These are phyloP conservation scores for Malacoraja senta DNA, from an alignment of 2,797 vertebrate species.

Conservation along the genomic window DNA sequence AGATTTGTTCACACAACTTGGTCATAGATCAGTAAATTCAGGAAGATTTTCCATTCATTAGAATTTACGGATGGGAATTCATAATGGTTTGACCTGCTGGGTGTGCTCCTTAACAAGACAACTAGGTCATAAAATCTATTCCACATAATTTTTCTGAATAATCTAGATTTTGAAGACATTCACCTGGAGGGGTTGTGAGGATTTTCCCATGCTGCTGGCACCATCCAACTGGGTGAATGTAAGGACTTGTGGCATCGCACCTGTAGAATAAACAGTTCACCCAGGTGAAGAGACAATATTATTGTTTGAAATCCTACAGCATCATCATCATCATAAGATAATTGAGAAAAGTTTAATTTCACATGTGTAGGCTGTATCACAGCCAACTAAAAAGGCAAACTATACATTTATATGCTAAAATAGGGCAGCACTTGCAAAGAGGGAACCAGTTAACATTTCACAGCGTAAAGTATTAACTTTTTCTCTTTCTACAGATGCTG, in stretches of 20 bases:
- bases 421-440: too few species aligned
- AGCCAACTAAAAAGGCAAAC: background rate
- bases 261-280: conserved; percentile 48
- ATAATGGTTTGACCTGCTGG: background rate
- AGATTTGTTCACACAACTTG: background rate
- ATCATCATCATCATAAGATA: background rate
- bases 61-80: background rate
- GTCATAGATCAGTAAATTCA: background rate
- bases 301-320: background rate
- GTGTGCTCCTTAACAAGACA: background rate
- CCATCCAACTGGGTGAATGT: conserved; percentile 76
- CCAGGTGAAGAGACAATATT: background rate
- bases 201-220: conserved; percentile 70
- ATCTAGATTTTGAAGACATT: conserved; percentile 42
- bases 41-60: background rate
- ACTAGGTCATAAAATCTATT: background rate
- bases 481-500: too few species aligned
- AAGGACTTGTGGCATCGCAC: conserved; percentile 74
- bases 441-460: too few species aligned
- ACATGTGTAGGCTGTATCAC: background rate
- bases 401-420: too few species aligned
- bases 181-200: conserved; percentile 72
- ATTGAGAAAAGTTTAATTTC: background rate
- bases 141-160: background rate
- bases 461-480: too few species aligned